phyloP scores from a whole-genome alignment of 1,140 invertebrate species.

The Pristionchus pacificus region DNA sequence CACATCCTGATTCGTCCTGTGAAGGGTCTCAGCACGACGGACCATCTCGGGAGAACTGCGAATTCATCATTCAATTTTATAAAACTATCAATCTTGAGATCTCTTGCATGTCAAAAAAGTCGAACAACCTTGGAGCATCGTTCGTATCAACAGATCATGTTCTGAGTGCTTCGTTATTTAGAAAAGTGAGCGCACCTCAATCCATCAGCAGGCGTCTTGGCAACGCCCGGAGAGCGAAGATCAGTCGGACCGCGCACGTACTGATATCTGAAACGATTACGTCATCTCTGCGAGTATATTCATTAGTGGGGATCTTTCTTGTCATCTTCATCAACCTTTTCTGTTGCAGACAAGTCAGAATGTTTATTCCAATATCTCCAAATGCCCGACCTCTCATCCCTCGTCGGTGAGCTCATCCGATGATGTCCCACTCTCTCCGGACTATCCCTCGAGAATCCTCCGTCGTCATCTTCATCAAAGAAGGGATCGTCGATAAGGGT shows the following conservation, averaged over 20 bases:
- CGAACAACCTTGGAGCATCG: not conserved
- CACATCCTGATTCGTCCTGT: not conserved
- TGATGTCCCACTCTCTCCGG: not conserved
- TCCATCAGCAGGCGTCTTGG: not conserved
- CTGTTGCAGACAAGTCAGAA: no score
- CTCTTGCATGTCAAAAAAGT: no score
- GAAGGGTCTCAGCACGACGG: not conserved
- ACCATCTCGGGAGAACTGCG: not conserved
- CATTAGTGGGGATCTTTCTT: no score
- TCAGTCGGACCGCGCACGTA: not conserved
- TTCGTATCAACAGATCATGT: not conserved
- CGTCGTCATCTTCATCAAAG: not conserved
- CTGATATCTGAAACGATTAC: not conserved
- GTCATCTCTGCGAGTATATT: no score
- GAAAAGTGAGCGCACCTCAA: not conserved
- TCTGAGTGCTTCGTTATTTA: not conserved
- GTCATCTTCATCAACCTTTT: no score
- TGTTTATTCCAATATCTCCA: no score
- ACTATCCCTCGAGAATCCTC: not conserved
- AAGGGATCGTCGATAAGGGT: not conserved
- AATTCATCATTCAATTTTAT: not conserved
- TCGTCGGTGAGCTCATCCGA: not conserved
- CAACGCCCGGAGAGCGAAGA: not conserved
- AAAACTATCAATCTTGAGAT: not conserved
- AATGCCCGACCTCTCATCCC: no score